Evolutionary conservation across 2,888 invertebrate genomes (phyloP).

Genomic region (Dioctria linearis): DNA sequence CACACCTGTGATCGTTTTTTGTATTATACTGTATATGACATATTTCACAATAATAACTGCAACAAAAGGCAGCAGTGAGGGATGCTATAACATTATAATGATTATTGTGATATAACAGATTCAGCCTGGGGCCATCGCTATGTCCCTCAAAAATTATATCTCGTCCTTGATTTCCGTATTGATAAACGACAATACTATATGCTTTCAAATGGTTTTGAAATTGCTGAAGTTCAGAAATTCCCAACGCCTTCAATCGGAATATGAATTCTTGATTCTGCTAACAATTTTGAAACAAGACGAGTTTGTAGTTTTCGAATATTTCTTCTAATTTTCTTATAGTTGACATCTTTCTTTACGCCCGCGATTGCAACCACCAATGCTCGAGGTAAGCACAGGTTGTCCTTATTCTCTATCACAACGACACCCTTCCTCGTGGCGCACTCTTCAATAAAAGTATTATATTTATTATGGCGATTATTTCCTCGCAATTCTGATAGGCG

Average conservation of each 20-base stretch:
- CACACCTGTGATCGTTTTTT: no score
- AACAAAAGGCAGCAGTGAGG: constrained; percentile 18
- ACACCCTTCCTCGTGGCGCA: no score
- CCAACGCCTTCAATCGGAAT: constrained; percentile 11
- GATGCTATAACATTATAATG: constrained; percentile 20
- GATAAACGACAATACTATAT: constrained; percentile 28
- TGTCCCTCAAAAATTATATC: constrained; percentile 33
- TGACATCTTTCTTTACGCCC: not conserved
- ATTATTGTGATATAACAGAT: constrained; percentile 25
- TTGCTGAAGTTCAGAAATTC: constrained; percentile 28
- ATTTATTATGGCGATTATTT: no score
- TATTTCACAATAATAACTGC: constrained; percentile 33
- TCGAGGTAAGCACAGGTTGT: constrained; percentile 41
- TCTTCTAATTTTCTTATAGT: constrained; percentile 45
- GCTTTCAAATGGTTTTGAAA: constrained; percentile 25
- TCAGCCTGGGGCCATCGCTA: constrained; percentile 22
- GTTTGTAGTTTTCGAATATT: constrained; percentile 35
- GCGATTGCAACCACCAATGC: constrained; percentile 48
- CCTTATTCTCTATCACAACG: no score
- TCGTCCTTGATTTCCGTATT: constrained; percentile 27
- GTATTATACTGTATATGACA: no score
- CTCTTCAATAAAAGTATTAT: no score
- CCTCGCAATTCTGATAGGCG: no score
- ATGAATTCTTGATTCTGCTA: constrained; percentile 13
- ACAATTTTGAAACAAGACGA: not conserved